Evolutionary conservation across 2,888 invertebrate species (phyloP), one percentile per base, ranked within the genome.

Genomic region (Magallana nippona): DNA sequence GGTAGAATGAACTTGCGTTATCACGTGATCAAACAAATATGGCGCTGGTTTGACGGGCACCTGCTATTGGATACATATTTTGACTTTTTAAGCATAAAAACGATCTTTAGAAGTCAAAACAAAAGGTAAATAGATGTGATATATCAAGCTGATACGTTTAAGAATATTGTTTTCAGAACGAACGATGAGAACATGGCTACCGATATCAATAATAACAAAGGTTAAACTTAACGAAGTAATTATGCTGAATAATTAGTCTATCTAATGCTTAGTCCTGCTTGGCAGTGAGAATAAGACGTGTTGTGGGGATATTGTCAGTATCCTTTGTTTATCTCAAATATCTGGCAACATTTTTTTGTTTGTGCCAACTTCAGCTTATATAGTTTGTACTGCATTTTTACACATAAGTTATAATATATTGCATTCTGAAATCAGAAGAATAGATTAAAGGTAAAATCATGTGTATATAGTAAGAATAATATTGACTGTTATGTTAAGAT

Each of bases 1-100:
- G 83, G 85, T 58, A 82, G 82, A 85, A 86, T 86, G 22, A 82
- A 85, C 85, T 79, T 82, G 83, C 84, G 77, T 83, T 78, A 79
- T 88, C 90, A 90, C 88, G 87, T 90, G 90, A 90, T 83, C 87
- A 88, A 89, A 88, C 89, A 89, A 90, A 90, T 82, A 90, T 90
- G 90, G 89, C 90, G 85, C 82, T 63, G 55, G 55, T 84, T 60
- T 80, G 80, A 80, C 83, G 83, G 80, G 80, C 78, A 84, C 81
- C 82, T 82, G 84, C 63, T 60, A 71, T 71, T 71, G 71, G 71
- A 71, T 71, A 32, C 27, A 71, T 15, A 32, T 71, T 71, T 71
- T 71, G 71, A 71, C 71, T 71, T 71, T 71, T 71, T 71, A 71
- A 71, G 71, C 22, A 71, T 27, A 32, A 71, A 71, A 19, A 71